Percentiles rank a stretch among this genome's conserved stretches.
Conservation (phyloP, 2,797 vertebrate species). For the Ambastaia sidthimunki region DNA sequence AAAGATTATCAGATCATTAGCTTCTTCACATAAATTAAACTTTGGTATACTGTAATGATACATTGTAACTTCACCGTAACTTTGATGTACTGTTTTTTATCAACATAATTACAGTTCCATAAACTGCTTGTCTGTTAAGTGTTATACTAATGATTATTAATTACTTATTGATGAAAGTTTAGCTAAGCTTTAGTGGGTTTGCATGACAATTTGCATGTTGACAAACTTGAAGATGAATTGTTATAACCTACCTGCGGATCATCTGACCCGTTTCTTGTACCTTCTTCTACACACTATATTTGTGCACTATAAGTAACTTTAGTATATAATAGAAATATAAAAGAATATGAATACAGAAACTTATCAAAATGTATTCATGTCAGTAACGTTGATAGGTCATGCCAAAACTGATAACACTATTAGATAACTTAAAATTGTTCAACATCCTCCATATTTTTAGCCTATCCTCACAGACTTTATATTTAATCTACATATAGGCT, state of each 20-base stretch:
- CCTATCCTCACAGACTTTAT: background rate
- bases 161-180: slow-evolving; percentile 10
- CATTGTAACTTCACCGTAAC: no score
- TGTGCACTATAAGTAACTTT: background rate
- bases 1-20: background rate
- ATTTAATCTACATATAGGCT: no score
- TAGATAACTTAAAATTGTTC: background rate
- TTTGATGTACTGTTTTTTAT: no score
- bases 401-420: background rate
- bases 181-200: background rate
- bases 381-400: background rate
- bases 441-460: background rate
- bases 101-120: no score
- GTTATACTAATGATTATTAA: background rate
- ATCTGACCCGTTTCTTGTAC: background rate
- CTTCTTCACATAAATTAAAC: background rate
- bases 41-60: no score
- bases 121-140: background rate
- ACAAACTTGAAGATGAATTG: slow-evolving; percentile 18
- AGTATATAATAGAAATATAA: background rate
- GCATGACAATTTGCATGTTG: slow-evolving; percentile 1
- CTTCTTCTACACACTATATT: background rate
- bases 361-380: background rate
- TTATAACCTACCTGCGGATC: background rate
- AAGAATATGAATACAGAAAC: background rate